These are phyloP conservation scores for Amphipoea oculea DNA, from an alignment of 2,888 invertebrate genomes.

Conservation along the genomic window DNA sequence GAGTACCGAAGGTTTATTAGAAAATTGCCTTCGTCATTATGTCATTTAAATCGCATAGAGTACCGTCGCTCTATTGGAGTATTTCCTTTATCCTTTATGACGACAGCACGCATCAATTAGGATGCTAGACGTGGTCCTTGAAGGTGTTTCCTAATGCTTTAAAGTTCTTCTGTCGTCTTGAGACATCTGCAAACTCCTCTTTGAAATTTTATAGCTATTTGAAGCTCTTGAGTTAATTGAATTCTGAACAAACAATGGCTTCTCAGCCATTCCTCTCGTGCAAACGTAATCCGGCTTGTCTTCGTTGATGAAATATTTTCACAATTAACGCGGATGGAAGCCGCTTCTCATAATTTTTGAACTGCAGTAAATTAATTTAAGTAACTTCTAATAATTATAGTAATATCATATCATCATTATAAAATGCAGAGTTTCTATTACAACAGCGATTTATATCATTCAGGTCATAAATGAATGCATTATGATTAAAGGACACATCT, in stretches of 20 bases:
- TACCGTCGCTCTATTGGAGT: slow-evolving; percentile 90
- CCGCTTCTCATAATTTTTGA: neutral
- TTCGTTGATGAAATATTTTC: slow-evolving; percentile 25
- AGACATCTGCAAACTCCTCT: slow-evolving; percentile 34
- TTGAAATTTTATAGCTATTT: slow-evolving; percentile 11
- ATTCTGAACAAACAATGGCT: slow-evolving; percentile 30
- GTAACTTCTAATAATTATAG: neutral
- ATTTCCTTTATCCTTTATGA: slow-evolving; percentile 90
- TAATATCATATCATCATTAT: neutral
- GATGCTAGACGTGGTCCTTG: slow-evolving; percentile 83
- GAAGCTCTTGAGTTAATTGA: slow-evolving; percentile 35
- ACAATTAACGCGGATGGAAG: neutral
- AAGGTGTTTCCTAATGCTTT: slow-evolving; percentile 71
- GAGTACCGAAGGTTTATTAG: slow-evolving; percentile 90
- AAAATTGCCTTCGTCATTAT: slow-evolving; percentile 90
- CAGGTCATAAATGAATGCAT: slow-evolving; percentile 23
- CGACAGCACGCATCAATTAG: slow-evolving; percentile 89
- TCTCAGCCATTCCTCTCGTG: neutral
- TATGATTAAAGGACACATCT: slow-evolving; percentile 41
- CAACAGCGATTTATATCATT: slow-evolving; percentile 17
- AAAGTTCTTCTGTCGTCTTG: slow-evolving; percentile 41
- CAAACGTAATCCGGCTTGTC: slow-evolving; percentile 18
- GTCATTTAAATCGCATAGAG: slow-evolving; percentile 91
- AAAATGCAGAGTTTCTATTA: neutral
- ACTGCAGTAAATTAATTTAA: neutral